Percentiles rank a stretch among this genome's conserved stretches.
phyloP scores from a whole-genome alignment of 2,888 invertebrate species.

The Ophonus ardosiacus region DNA sequence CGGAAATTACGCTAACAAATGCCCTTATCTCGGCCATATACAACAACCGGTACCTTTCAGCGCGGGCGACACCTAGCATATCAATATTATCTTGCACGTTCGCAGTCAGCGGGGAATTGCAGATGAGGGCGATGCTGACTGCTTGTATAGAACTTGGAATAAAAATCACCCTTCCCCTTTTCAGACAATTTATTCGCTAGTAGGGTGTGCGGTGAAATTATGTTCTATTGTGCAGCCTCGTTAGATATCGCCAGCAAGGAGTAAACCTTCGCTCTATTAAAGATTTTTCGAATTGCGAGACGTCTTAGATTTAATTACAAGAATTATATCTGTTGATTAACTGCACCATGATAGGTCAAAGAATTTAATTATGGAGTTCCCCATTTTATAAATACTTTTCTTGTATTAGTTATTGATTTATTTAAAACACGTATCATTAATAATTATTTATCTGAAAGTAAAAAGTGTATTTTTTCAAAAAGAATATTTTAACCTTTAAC shows the following conservation, averaged over 20 bases:
- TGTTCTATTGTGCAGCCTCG: slow-evolving; percentile 41
- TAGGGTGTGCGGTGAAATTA: slow-evolving; percentile 28
- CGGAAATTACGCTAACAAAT: slow-evolving; percentile 31
- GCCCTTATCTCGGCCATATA: slow-evolving; percentile 43
- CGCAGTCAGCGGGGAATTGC: slow-evolving; percentile 54
- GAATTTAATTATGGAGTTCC: slow-evolving; percentile 10
- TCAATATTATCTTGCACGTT: slow-evolving; percentile 57
- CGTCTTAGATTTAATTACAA: slow-evolving; percentile 41
- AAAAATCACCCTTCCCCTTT: slow-evolving; percentile 59
- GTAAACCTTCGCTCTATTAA: slow-evolving; percentile 23
- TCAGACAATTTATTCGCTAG: slow-evolving; percentile 58
- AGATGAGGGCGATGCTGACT: slow-evolving; percentile 43
- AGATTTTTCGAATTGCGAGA: slow-evolving; percentile 38
- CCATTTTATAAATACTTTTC: background rate
- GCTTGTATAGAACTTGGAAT: slow-evolving; percentile 55
- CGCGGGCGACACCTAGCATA: slow-evolving; percentile 37
- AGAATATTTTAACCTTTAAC: no score
- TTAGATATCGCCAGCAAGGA: slow-evolving; percentile 9
- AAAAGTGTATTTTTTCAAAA: no score
- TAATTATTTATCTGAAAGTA: no score
- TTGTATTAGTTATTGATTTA: no score
- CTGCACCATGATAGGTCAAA: background rate
- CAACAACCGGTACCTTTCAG: slow-evolving; percentile 33
- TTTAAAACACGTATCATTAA: no score
- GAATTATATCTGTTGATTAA: slow-evolving; percentile 20